Percentiles rank a stretch among this genome's conserved stretches.
Conservation (phyloP, 2,113 vertebrate species). For the Donacobius atricapilla region DNA sequence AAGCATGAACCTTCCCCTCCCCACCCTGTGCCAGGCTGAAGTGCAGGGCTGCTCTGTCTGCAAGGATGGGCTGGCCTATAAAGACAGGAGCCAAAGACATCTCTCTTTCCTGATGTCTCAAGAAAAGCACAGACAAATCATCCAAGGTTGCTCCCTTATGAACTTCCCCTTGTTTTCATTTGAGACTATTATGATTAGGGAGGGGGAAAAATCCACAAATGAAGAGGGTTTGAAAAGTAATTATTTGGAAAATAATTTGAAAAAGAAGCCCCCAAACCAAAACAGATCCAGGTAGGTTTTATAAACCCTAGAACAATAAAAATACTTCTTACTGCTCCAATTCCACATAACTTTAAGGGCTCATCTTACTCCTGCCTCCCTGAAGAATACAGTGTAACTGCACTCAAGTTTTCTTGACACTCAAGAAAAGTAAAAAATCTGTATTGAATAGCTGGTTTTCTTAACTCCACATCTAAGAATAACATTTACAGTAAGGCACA, state of each 20-base stretch:
- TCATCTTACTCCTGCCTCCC: neutral
- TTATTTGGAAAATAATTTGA: neutral
- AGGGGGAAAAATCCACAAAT: neutral
- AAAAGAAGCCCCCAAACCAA: neutral
- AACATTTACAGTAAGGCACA: neutral
- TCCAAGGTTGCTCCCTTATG: neutral
- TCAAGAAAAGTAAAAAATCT: neutral
- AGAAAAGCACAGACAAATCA: neutral
- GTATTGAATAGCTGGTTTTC: neutral
- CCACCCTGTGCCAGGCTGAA: neutral
- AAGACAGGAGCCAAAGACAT: neutral
- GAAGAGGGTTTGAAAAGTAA: neutral
- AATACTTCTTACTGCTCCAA: neutral
- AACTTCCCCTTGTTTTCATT: neutral
- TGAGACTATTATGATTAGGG: neutral
- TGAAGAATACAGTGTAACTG: neutral
- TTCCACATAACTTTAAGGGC: neutral
- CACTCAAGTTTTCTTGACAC: neutral
- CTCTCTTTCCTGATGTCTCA: neutral
- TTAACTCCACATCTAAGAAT: slow-evolving; percentile 25
- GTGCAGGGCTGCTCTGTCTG: neutral
- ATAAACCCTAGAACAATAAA: neutral
- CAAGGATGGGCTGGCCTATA: neutral
- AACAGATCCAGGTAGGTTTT: neutral
- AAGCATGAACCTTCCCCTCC: neutral